Conservation (phyloP, 2,797 vertebrate species). For the Platalea minor region DNA sequence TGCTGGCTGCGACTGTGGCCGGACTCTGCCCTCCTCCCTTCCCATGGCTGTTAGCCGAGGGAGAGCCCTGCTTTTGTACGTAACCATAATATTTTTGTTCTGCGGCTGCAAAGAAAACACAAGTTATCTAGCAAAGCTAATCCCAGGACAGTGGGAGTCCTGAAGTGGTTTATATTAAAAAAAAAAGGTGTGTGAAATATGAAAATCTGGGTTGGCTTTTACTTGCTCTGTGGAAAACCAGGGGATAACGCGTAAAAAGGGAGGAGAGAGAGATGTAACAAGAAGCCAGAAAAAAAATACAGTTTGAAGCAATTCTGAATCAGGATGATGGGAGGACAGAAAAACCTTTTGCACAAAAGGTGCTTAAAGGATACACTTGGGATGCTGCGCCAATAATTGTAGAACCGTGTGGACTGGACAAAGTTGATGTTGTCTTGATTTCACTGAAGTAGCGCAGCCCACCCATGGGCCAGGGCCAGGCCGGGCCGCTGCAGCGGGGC, state of each 20-base stretch:
- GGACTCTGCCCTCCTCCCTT: not conserved
- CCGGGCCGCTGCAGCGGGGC: not conserved
- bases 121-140: not conserved
- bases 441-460: not conserved
- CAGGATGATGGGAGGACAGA: not conserved
- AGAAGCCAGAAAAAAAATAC: not conserved
- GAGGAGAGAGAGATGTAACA: not conserved
- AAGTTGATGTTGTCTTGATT: not conserved
- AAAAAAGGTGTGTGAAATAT: not conserved
- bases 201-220: not conserved
- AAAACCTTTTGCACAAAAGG: not conserved
- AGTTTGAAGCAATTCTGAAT: not conserved
- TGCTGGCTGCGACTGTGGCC: rapidly evolving
- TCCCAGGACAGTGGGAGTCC: not conserved
- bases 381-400: rapidly evolving
- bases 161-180: not conserved
- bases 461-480: not conserved
- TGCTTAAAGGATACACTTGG: not conserved
- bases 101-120: not conserved
- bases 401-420: not conserved
- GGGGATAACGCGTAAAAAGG: not conserved
- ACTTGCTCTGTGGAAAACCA: not conserved
- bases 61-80: not conserved
- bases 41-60: rapidly evolving
- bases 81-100: not conserved